Conservation (phyloP, 2,113 vertebrate genomes). For the Lophura nycthemera region DNA sequence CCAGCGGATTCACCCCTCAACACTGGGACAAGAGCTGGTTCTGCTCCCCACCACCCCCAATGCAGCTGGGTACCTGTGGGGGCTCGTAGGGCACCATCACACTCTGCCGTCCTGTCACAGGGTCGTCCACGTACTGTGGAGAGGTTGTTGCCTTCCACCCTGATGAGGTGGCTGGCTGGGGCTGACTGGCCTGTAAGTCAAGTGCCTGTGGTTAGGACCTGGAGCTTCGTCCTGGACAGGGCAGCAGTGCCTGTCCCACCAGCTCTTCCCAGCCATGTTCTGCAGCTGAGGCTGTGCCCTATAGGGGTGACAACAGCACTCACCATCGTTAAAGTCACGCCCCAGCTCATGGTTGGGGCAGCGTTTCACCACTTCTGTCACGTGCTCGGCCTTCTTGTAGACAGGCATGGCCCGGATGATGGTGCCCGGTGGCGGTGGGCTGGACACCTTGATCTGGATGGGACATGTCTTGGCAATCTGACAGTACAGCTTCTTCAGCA, state of each 20-base stretch:
- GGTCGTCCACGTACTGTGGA: conserved; percentile 94
- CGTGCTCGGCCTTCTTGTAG: conserved; percentile 98
- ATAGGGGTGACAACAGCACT: not conserved
- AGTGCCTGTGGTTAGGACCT: not conserved
- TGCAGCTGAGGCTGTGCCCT: no score
- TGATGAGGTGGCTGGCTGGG: conserved; percentile 94
- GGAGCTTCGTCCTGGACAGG: fast-evolving
- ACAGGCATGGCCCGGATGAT: conserved; percentile 95
- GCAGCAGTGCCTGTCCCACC: not conserved
- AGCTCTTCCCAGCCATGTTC: not conserved
- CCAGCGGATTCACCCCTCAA: fast-evolving
- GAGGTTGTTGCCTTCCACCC: conserved; percentile 95
- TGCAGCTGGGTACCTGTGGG: conserved; percentile 86
- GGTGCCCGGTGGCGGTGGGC: conserved; percentile 87
- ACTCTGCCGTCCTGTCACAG: conserved; percentile 93
- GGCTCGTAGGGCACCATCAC: conserved; percentile 93
- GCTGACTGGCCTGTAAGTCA: conserved; percentile 87
- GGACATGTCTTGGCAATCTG: conserved; percentile 99
- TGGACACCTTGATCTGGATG: conserved; percentile 95
- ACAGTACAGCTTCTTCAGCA: conserved; percentile 99
- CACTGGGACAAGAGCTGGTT: not conserved
- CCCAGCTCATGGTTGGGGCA: conserved; percentile 98
- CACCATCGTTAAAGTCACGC: conserved; percentile 96
- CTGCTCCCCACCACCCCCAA: fast-evolving
- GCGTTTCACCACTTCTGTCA: conserved; percentile 97